A percentile compares a stretch with the other conserved stretches of the same genome.
Evolutionary conservation across 2,113 vertebrate species (phyloP).

Genomic region (Thunnus thynnus): DNA sequence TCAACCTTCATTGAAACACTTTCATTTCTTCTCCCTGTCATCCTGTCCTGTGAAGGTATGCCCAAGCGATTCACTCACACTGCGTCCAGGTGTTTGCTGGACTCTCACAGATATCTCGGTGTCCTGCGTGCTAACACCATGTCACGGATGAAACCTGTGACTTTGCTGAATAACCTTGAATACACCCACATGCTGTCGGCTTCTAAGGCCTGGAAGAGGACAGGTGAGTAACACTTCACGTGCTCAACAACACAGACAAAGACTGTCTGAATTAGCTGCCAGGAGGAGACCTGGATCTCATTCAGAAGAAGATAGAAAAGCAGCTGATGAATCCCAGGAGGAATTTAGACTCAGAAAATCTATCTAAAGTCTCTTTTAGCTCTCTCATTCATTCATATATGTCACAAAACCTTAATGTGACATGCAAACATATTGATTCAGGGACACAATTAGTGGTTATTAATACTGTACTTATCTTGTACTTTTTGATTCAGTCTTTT

Average conservation of each 20-base stretch:
- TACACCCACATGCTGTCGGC: neutral
- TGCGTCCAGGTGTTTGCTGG: no score
- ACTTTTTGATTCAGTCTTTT: neutral
- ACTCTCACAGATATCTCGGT: no score
- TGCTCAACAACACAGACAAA: slow-evolving; percentile 14
- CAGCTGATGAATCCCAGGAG: slow-evolving; percentile 5
- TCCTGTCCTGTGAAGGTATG: slow-evolving; percentile 8
- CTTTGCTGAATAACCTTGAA: slow-evolving; percentile 32
- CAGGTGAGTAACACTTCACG: slow-evolving; percentile 13
- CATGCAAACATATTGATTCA: neutral
- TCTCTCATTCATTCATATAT: neutral
- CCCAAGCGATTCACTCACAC: neutral
- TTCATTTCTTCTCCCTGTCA: neutral
- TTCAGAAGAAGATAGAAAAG: slow-evolving; percentile 16
- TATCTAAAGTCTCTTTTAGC: neutral
- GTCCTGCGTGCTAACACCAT: no score
- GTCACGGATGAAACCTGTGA: neutral
- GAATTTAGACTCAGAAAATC: slow-evolving; percentile 1
- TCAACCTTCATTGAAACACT: neutral
- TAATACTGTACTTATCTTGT: neutral
- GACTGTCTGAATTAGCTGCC: slow-evolving; percentile 11
- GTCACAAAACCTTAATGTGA: neutral
- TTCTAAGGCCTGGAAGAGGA: slow-evolving; percentile 8
- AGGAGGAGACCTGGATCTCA: slow-evolving; percentile 36
- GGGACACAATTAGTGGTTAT: neutral